A percentile compares a stretch with the other conserved stretches of the same genome.
phyloP scores from a whole-genome alignment of 2,113 vertebrate genomes.

The Parus major region DNA sequence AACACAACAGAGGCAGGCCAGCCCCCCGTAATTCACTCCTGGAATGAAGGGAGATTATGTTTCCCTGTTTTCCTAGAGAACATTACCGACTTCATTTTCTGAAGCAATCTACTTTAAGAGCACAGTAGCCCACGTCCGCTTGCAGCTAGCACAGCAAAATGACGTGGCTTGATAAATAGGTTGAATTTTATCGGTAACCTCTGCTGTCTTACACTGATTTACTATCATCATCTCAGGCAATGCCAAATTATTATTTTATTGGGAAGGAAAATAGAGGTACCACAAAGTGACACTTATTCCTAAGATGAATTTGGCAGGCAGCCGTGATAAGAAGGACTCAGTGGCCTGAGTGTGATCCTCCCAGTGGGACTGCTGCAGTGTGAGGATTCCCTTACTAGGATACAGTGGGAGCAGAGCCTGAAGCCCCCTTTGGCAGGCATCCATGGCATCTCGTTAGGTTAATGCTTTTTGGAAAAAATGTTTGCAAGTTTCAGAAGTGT shows the following conservation, averaged over 20 bases:
- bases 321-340: constrained; percentile 57
- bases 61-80: not conserved
- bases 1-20: not conserved
- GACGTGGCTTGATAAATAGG: constrained; percentile 62
- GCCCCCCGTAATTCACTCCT: not conserved
- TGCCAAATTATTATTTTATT: constrained; percentile 76
- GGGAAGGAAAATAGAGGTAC: constrained; percentile 69
- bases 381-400: constrained; percentile 67
- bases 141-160: constrained; percentile 35
- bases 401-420: not conserved
- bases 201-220: constrained; percentile 72
- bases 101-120: not conserved
- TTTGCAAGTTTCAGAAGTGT: not conserved
- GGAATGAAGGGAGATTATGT: not conserved
- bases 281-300: constrained; percentile 68
- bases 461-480: not conserved
- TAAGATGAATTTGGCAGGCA: constrained; percentile 65
- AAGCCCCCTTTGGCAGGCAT: constrained; percentile 14
- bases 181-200: constrained; percentile 51
- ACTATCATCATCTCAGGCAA: constrained; percentile 62
- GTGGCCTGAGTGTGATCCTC: constrained; percentile 59
- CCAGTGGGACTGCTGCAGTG: constrained; percentile 63
- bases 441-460: not conserved
- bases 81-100: not conserved
- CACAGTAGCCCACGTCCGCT: constrained; percentile 25